phyloP scores from a whole-genome alignment of 1,140 invertebrate species.

The Branchinecta lynchi region DNA sequence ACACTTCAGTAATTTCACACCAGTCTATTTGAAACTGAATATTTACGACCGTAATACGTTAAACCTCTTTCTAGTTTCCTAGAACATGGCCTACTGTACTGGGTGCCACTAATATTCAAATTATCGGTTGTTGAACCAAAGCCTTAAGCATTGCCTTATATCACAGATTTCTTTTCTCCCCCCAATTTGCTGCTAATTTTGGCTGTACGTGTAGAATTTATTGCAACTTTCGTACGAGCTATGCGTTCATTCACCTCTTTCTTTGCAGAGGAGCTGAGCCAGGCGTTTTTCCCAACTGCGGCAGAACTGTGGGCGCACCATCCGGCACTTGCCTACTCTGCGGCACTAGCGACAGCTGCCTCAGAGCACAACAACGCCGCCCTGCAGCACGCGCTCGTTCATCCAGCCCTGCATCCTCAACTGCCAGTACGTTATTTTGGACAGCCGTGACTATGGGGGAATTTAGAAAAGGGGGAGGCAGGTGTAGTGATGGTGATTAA shows the following conservation, averaged over 20 bases:
- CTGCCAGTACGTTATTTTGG: constrained; percentile 84
- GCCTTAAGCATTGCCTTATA: too few relatives aligned
- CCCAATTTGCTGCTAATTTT: too few relatives aligned
- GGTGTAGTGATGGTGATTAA: constrained; percentile 3
- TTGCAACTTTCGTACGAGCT: not conserved
- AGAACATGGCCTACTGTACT: too few relatives aligned
- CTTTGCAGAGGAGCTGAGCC: constrained; percentile 56
- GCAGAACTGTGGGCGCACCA: constrained; percentile 80
- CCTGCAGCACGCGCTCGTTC: constrained; percentile 68
- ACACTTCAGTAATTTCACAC: too few relatives aligned
- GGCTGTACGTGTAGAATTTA: not conserved
- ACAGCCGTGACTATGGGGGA: constrained; percentile 18
- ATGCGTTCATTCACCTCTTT: constrained; percentile 13
- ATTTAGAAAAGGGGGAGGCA: constrained; percentile 7
- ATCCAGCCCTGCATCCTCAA: constrained; percentile 90
- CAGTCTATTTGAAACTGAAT: too few relatives aligned
- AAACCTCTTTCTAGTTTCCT: too few relatives aligned
- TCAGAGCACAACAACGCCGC: constrained; percentile 36
- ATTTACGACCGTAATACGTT: too few relatives aligned
- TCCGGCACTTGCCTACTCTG: constrained; percentile 57
- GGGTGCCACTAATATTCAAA: too few relatives aligned
- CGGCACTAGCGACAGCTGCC: constrained; percentile 41
- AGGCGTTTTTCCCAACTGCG: constrained; percentile 80
- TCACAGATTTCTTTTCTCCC: too few relatives aligned
- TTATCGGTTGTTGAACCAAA: too few relatives aligned